phyloP scores from a whole-genome alignment of 2,113 vertebrate species.

The Triplophysa tibetana region DNA sequence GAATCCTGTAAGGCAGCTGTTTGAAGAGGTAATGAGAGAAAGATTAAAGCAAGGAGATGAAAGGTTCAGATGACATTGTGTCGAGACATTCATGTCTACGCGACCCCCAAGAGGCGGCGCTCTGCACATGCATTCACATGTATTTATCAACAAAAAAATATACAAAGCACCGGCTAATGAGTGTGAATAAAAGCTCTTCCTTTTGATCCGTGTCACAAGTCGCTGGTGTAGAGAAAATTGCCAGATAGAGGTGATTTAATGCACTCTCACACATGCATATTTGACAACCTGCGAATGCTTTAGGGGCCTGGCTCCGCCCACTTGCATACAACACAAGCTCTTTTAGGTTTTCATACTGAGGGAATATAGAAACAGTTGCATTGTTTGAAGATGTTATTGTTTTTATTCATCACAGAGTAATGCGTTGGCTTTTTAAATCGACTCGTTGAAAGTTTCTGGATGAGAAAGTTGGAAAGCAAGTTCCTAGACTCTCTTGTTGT shows the following conservation, averaged over 20 bases:
- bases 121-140: neutral
- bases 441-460: neutral
- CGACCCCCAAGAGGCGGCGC: slow-evolving; percentile 1
- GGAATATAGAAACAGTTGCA: slow-evolving; percentile 1
- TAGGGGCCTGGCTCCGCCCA: neutral
- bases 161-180: slow-evolving; percentile 18
- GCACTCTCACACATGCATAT: slow-evolving; percentile 17
- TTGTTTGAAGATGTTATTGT: slow-evolving; percentile 20
- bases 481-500: neutral
- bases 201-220: slow-evolving; percentile 40
- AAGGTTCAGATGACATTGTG: slow-evolving; percentile 34
- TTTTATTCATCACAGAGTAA: neutral
- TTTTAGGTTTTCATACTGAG: neutral
- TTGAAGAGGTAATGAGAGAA: slow-evolving; percentile 24
- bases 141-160: neutral
- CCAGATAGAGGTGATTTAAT: slow-evolving; percentile 48
- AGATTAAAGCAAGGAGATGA: slow-evolving; percentile 20
- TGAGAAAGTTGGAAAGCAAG: neutral
- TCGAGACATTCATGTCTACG: neutral
- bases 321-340: neutral
- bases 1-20: neutral
- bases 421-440: slow-evolving; percentile 8
- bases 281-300: slow-evolving; percentile 40
- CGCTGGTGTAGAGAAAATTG: slow-evolving; percentile 26
- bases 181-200: slow-evolving; percentile 40